phyloP scores from a whole-genome alignment of 1,140 invertebrate species.

The Atta colombica region DNA sequence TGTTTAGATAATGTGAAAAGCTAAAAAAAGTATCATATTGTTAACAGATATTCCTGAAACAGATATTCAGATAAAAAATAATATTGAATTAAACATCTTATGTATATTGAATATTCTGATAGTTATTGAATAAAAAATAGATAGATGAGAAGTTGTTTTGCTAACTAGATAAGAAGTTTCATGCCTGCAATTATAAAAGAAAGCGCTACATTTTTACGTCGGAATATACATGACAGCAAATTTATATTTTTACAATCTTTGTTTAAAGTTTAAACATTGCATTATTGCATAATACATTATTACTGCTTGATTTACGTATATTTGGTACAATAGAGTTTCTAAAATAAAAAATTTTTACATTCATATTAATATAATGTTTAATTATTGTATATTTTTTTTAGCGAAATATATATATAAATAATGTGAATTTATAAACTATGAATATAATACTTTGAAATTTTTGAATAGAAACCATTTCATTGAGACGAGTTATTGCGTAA shows the following conservation, averaged over 20 bases:
- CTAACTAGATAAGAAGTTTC: not conserved
- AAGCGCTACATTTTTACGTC: not conserved
- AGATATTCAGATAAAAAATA: not conserved
- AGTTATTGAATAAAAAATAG: not conserved
- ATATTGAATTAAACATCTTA: not conserved
- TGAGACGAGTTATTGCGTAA: slow-evolving; percentile 2
- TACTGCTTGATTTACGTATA: too few relatives aligned
- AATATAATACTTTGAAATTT: not conserved
- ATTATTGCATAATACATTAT: not conserved
- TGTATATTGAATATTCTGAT: not conserved
- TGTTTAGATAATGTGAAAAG: not conserved
- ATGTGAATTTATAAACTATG: not conserved
- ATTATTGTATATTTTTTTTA: not conserved
- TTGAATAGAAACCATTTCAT: not conserved
- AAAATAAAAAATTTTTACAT: slow-evolving; percentile 4
- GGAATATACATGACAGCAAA: not conserved
- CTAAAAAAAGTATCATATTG: too few relatives aligned
- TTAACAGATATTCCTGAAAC: not conserved
- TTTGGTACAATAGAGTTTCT: not conserved
- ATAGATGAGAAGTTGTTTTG: slow-evolving; percentile 17
- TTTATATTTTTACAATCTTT: slow-evolving; percentile 26
- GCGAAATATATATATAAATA: not conserved
- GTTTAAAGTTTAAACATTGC: not conserved
- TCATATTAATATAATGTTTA: not conserved
- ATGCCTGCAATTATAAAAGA: not conserved